Conservation (phyloP, 2,113 vertebrate genomes). For the Peromyscus maniculatus region DNA sequence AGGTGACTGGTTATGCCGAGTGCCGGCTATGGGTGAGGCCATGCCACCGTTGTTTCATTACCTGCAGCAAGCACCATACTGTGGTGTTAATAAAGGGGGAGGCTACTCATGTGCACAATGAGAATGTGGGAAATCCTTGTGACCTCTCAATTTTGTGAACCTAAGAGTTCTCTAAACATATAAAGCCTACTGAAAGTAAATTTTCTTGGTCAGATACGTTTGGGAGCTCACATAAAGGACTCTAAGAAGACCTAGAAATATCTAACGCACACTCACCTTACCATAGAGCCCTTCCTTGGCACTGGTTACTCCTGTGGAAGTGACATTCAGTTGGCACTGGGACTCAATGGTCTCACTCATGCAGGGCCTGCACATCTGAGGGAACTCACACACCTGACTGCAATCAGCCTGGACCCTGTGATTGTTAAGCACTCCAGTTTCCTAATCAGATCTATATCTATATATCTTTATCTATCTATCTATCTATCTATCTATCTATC, state of each 20-base stretch:
- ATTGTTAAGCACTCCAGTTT: not conserved
- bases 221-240: not conserved
- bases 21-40: not conserved
- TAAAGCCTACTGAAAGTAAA: not conserved
- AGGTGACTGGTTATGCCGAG: not conserved
- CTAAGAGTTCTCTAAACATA: not conserved
- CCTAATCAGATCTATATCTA: not conserved
- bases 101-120: too few relatives aligned
- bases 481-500: too few relatives aligned
- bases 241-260: not conserved
- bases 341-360: not conserved
- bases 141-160: not conserved
- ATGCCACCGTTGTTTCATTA: not conserved
- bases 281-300: not conserved
- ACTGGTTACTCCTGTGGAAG: not conserved
- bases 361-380: not conserved
- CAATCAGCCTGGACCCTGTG: not conserved
- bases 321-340: not conserved
- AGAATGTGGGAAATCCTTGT: not conserved
- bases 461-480: too few relatives aligned
- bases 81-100: too few relatives aligned
- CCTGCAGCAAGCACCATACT: too few relatives aligned
- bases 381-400: not conserved
- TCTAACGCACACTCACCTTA: not conserved
- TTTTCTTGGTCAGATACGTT: not conserved